Conservation (phyloP, 1,140 invertebrate genomes). For the Conus ventricosus region DNA sequence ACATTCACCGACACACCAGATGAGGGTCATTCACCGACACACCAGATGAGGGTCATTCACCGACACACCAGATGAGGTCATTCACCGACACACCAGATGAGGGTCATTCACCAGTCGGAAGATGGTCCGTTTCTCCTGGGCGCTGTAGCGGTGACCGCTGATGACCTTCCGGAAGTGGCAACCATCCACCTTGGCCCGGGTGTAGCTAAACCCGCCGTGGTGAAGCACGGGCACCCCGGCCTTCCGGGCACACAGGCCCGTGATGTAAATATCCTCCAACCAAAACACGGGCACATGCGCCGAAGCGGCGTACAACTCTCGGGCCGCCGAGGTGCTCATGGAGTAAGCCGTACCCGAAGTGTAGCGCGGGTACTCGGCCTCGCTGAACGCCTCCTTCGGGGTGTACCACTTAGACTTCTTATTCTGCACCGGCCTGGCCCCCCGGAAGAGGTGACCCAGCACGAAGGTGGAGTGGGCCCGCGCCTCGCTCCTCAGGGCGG, state of each 20-base stretch:
- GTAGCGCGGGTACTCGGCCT: constrained; percentile 68
- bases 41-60: background rate
- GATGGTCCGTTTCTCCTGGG: constrained; percentile 50
- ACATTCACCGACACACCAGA: background rate
- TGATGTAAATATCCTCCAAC: constrained; percentile 75
- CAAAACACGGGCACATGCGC: constrained; percentile 60
- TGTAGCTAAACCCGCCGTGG: constrained; percentile 45
- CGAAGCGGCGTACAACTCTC: constrained; percentile 62
- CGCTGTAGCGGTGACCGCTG: constrained; percentile 52
- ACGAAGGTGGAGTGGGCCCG: constrained; percentile 40
- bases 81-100: background rate
- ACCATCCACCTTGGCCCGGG: constrained; percentile 36
- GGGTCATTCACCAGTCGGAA: constrained; percentile 45
- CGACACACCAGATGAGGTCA: background rate
- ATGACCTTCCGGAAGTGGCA: constrained; percentile 51
- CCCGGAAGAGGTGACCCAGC: constrained; percentile 47
- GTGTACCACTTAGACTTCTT: constrained; percentile 74
- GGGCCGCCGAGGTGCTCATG: constrained; percentile 61
- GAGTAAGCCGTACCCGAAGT: constrained; percentile 72
- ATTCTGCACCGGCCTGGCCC: constrained; percentile 58
- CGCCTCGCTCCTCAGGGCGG: constrained; percentile 3
- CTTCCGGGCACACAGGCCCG: constrained; percentile 62
- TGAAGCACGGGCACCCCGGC: constrained; percentile 44
- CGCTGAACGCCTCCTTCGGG: constrained; percentile 64
- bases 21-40: background rate